Evolutionary conservation across 1,140 invertebrate genomes (phyloP), one percentile per base, ranked within the genome.

Genomic region (Psix sp.): DNA sequence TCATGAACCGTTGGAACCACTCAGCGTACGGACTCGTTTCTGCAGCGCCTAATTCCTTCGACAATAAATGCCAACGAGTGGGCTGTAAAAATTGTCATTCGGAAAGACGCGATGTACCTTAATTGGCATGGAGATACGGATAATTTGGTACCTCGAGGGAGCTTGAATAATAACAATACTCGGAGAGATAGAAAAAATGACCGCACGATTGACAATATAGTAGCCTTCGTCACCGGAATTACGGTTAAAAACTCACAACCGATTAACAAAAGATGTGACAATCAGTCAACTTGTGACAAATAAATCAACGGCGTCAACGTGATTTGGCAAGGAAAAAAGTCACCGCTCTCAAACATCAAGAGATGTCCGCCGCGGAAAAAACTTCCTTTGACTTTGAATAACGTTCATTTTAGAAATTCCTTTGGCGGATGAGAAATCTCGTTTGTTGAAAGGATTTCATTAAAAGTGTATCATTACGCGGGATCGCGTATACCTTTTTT

Each of bases 21-120:
- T 77, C 76, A 73, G 68, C 68, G 54, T 67, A 74, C 72, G 66
- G 24, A 18, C 3, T 24, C 21, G 38, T 36, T 77, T 80, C 78
- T 79, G 77, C 78, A 62, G 67, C 54, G 63, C 70, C 67, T 80
- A 81, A 82, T 81, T 81, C 71, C 59, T 73, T 66, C 39, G 60
- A 40, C 73, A 66, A 74, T 59, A 43, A 77, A 72, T 67, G 72
- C 16, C 7, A 18, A 18, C 29, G 43, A 24, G 52, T 3, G 18
- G 40, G 0, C 31, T 14, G 46, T 35, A 71, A 72, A 79, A 81
- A 73, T 60, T 43, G 14, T 26, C 38, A n/a, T n/a, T n/a, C 45
- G n/a, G 49, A 56, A 40, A 26, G 51, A 45, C 42, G 45, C 36
- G 26, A 36, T 33, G 9, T 10, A 24, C 15, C 35, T 48, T 56